Evolutionary conservation across 2,113 vertebrate genomes (phyloP), one percentile per base, ranked within the genome.

Genomic region (Calidris pygmaea): DNA sequence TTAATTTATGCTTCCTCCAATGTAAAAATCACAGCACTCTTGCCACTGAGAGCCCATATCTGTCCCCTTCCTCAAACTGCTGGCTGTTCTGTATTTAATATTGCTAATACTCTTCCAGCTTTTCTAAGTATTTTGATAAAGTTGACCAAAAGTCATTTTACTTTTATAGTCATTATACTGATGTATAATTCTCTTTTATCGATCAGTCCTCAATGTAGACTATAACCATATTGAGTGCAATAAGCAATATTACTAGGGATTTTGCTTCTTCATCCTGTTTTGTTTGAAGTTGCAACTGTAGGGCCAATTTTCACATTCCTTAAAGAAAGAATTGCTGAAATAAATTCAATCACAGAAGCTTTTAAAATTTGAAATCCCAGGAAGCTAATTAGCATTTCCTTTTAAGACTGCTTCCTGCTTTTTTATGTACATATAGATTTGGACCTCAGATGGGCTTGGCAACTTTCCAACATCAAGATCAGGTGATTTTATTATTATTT

Each of bases 281-380:
- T 96, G 95, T 94, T 95, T 95, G 94, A 97, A 96, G 96, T 95
- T 92, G 87, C 94, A 94, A 97, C 92, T 97, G 83, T 95, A 94
- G 85, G 95, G 91, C 93, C 90, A 90, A 95, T 97, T 97, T 97
- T 97, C 75, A 24, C 94, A 96, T 97, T 97, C 96, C 90, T 96
- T 96, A 90, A 93, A 93, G 96, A 97, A 96, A 94, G 94, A 97
- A 96, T 89, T 95, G 97, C 97, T 73, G 67, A 96, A 97, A 97
- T 97, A 97, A 96, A 97, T 97, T 97, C 91, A 86, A 93, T 97
- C 97, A 95, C 82, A 95, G 84, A 96, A 97, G 97, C 97, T 97
- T 98, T 98, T 98, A 98, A 97, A 97, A 97, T 97, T 89, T 95
- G 96, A 97, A 98, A 97, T 97, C 98, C 96, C 97, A 97, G 97